These are phyloP conservation scores for Trichomycterus rosablanca DNA, from an alignment of 2,113 vertebrate genomes.

Conservation along the genomic window DNA sequence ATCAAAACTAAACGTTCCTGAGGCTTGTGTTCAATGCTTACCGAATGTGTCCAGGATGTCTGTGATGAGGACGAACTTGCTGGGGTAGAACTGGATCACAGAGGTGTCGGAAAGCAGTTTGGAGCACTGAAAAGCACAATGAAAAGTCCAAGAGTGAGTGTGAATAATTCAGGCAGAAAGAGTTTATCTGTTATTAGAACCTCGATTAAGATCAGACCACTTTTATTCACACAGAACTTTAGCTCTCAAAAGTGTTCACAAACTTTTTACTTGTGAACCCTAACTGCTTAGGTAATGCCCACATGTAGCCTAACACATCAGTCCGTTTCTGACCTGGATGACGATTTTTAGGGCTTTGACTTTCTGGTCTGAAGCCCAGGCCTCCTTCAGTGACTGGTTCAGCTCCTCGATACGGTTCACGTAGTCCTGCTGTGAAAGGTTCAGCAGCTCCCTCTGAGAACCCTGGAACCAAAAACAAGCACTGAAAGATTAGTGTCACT, in stretches of 20 bases:
- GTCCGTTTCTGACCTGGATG: too few species aligned
- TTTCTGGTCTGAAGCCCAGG: slow-evolving; percentile 96
- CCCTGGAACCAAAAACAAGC: slow-evolving; percentile 65
- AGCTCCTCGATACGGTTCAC: slow-evolving; percentile 92
- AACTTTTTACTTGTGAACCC: too few species aligned
- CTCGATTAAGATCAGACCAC: too few species aligned
- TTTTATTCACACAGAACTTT: too few species aligned
- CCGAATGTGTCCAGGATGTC: slow-evolving; percentile 97
- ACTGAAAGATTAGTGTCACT: too few species aligned
- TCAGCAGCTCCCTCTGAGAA: slow-evolving; percentile 90
- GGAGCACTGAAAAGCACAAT: slow-evolving; percentile 79
- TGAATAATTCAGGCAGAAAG: too few species aligned
- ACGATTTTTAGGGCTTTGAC: slow-evolving; percentile 98
- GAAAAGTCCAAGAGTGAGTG: neutral
- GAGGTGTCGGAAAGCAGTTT: slow-evolving; percentile 95
- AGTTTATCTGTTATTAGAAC: too few species aligned
- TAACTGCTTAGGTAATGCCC: too few species aligned
- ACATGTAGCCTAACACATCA: too few species aligned
- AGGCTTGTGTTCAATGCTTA: too few species aligned
- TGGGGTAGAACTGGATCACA: slow-evolving; percentile 97
- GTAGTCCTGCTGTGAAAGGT: slow-evolving; percentile 96
- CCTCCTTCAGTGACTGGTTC: slow-evolving; percentile 93
- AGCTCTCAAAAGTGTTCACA: too few species aligned
- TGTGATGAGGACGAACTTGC: slow-evolving; percentile 97
- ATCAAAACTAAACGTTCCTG: too few species aligned